These are phyloP conservation scores for Myiothlypis coronata DNA, from an alignment of 2,797 vertebrate genomes.

Conservation along the genomic window DNA sequence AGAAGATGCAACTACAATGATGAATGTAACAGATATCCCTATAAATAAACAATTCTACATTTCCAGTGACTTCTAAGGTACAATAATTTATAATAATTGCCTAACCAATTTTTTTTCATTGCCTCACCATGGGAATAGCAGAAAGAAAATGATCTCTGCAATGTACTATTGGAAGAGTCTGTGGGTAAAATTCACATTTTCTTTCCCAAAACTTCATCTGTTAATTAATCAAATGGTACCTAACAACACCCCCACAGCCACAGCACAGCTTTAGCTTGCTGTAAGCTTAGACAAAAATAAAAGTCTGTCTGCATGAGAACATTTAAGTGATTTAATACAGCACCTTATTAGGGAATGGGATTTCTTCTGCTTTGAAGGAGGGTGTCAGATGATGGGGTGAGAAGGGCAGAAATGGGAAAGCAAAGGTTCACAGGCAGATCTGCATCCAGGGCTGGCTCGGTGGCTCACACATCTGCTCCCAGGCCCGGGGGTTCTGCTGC, in stretches of 20 bases:
- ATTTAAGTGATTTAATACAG: background rate
- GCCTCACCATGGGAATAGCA: background rate
- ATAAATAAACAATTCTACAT: constrained; percentile 10
- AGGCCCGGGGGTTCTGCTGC: background rate
- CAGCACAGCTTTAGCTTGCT: background rate
- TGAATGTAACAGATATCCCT: background rate
- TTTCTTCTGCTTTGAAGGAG: background rate
- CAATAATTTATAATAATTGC: background rate
- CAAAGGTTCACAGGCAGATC: background rate
- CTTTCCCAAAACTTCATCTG: background rate
- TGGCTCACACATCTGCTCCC: background rate
- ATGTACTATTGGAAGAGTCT: background rate
- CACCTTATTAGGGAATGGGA: background rate
- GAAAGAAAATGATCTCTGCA: background rate
- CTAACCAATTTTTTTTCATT: background rate
- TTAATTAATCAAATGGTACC: background rate
- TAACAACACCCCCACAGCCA: background rate
- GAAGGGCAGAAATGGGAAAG: constrained; percentile 26
- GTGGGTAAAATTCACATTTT: background rate
- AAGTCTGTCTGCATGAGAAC: background rate
- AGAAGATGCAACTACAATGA: background rate
- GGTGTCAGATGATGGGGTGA: background rate
- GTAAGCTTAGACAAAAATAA: background rate
- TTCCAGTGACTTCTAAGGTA: constrained; percentile 6
- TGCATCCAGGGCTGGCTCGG: accelerated